Base-by-base conservation (phyloP, 2,113 vertebrate species). In the Regulus satrapa region DNA sequence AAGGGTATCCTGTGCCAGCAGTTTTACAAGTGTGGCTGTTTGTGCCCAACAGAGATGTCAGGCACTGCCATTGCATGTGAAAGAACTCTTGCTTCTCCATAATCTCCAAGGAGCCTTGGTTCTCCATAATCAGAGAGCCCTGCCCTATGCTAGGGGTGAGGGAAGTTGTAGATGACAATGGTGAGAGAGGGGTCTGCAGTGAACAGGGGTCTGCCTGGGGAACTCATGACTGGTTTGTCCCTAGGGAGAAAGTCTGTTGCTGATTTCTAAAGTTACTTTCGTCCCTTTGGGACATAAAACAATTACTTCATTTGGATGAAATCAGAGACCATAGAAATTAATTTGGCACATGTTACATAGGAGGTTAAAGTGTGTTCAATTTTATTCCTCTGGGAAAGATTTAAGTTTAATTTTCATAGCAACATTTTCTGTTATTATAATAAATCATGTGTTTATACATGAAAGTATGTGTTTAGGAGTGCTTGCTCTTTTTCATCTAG, bases 51-150 rank as follows among this genome's bases (percentile, higher is more conserved):
- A 34, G 28, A n/a, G 38, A 12, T 5, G 3, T 12, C 0, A 0
- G 1, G 2, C n/a, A 12, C 7, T 9, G 16, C 31, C 56, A 1
- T 0, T 4, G n/a, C 40, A 9, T 1, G 0, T 5, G 58, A 38
- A 12, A 31, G 3, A 14, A 23, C 10, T 61, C 38, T 23, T 48
- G 43, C 28, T 63, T n/a, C n/a, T n/a, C n/a, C n/a, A n/a, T n/a
- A n/a, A n/a, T n/a, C n/a, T n/a, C n/a, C n/a, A n/a, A 63, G 23
- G 20, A 17, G 21, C 19, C n/a, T 20, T 31, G 32, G 31, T 7
- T 56, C 64, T 29, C 19, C 55, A 5, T 34, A 13, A 12, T 6
- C 28, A 11, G 46, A 61, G 41, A 85, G 38, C 25, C 49, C 28
- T 48, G 28, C 9, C 46, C 21, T 10, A 18, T 13, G 41, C 28